Evolutionary conservation across 1,140 invertebrate genomes (phyloP), one percentile per base, ranked within the genome.

Genomic region (Homalodisca vitripennis): DNA sequence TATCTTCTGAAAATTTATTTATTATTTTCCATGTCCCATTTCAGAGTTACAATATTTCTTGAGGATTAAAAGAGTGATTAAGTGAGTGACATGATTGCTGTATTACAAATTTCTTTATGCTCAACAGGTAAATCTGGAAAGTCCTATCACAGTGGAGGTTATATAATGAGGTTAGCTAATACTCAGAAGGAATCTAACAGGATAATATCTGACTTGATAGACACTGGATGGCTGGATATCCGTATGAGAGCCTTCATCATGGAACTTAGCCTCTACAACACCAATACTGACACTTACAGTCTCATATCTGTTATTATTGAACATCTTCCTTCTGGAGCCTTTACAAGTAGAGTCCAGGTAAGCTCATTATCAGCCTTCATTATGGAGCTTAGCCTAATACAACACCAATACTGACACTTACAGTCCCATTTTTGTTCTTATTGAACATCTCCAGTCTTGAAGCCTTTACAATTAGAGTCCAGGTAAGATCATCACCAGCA

Each of bases 181-280:
- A 60, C 55, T 13, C 55, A 60, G 26, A 27, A 60, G 14, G 3
- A 27, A 24, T 60, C 22, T n/a, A 60, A 60, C 55, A 30, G 2
- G 3, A 27, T 6, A 13, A 30, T 60, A 30, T 26, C 55, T 3
- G 55, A 60, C 55, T 26, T 60, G 55, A 27, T 60, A 30, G 55
- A 60, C 27, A 13, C 14, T 3, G 55, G 6, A 1, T 60, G 55
- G 55, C 29, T 22, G 55, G 55, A 60, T 26, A 24, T 60, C 22
- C 14, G 55, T 3, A 60, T 27, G 55, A 60, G 55, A n/a, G 55
- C 55, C 2, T 60, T 29, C n/a, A 60, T 60, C 26, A n/a, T 60
- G 3, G 55, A 60, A 29, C 10, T 60, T 22, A 27, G 22, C 10
- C 6, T 60, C 22, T 60, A 27, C 55, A 60, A 60, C 26, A 22